Conservation (phyloP, 2,888 invertebrate species). For the Diarsia dahlii region DNA sequence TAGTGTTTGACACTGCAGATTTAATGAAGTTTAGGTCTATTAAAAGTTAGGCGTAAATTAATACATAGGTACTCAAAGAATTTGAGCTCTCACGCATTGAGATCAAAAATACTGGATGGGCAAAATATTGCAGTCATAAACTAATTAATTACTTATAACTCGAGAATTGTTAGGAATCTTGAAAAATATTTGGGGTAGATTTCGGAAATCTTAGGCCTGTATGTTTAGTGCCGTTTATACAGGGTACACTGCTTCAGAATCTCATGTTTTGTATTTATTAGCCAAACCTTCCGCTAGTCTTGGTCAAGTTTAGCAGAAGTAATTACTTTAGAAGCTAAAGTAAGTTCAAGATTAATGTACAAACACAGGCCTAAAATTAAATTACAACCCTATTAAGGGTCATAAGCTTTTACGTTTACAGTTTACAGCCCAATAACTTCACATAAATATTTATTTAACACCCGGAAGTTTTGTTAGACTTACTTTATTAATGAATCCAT, state of each 20-base stretch:
- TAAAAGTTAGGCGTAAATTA: neutral
- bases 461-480: constrained; percentile 25
- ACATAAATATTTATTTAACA: constrained; percentile 38
- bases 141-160: no score
- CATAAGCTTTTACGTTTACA: constrained; percentile 10
- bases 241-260: no score
- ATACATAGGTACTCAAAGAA: neutral
- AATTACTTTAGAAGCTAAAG: neutral
- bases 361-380: neutral
- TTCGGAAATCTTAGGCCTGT: no score
- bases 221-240: no score
- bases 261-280: no score
- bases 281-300: neutral
- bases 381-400: neutral
- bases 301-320: neutral
- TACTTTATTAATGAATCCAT: constrained; percentile 40
- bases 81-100: neutral
- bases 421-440: neutral
- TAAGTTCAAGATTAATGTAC: neutral
- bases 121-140: no score
- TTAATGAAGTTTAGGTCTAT: neutral
- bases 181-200: neutral
- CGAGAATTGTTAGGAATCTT: neutral
- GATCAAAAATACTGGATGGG: no score
- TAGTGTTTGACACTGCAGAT: neutral